Evolutionary conservation across 2,797 vertebrate species (phyloP).

Genomic region (Bovichtus diacanthus): DNA sequence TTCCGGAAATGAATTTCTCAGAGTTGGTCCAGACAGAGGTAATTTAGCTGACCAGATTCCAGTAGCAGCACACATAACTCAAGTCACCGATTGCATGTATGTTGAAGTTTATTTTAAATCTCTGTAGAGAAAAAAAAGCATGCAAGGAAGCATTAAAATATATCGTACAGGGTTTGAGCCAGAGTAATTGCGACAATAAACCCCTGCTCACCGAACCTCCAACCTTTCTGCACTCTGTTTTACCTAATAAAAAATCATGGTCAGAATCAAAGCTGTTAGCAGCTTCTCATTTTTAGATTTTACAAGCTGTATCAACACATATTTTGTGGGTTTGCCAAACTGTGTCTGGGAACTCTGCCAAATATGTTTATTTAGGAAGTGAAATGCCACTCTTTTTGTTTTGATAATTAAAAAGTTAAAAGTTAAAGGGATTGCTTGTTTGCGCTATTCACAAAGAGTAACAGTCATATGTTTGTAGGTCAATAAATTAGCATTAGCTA

Average conservation of each 20-base stretch:
- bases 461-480: neutral
- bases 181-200: neutral
- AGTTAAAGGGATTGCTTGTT: too few species aligned
- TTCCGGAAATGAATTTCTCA: conserved; percentile 65
- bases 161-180: neutral
- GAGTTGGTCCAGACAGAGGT: conserved; percentile 60
- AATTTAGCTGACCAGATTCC: conserved; percentile 36
- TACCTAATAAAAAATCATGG: conserved; percentile 6
- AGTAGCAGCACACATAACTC: conserved; percentile 32
- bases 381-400: neutral
- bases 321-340: conserved; percentile 2
- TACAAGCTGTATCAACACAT: neutral
- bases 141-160: neutral
- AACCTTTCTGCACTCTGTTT: neutral
- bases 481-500: neutral
- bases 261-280: neutral
- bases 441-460: neutral
- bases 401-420: neutral
- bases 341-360: neutral
- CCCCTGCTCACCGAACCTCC: neutral
- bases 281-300: neutral
- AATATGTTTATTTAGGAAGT: neutral
- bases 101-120: neutral
- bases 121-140: neutral
- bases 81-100: conserved; percentile 1